Percentiles rank a stretch among this genome's conserved stretches.
phyloP scores from a whole-genome alignment of 2,888 invertebrate species.

The Molanna angustata region DNA sequence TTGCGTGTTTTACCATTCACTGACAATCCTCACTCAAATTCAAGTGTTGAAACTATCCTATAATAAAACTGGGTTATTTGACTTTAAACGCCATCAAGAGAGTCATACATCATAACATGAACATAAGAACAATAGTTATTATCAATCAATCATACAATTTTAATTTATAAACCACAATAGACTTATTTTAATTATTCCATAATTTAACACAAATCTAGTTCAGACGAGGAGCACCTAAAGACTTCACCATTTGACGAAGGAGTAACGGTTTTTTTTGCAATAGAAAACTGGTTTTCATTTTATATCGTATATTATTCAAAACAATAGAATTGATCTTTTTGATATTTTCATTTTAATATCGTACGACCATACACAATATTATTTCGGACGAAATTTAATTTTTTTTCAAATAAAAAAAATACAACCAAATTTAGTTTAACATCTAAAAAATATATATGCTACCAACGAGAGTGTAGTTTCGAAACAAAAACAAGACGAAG shows the following conservation, averaged over 20 bases:
- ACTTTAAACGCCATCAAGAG: slow-evolving; percentile 5
- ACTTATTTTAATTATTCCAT: slow-evolving; percentile 16
- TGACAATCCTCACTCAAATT: slow-evolving; percentile 19
- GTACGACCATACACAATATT: slow-evolving; percentile 36
- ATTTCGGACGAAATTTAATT: slow-evolving; percentile 53
- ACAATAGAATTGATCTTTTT: slow-evolving; percentile 58
- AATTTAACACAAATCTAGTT: slow-evolving; percentile 28
- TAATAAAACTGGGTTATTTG: slow-evolving; percentile 24
- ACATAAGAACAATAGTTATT: slow-evolving; percentile 4
- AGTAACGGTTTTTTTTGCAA: slow-evolving; percentile 60
- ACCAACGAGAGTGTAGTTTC: slow-evolving; percentile 19
- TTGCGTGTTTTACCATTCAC: slow-evolving; percentile 1
- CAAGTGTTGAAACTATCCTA: neutral
- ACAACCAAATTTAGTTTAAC: slow-evolving; percentile 23
- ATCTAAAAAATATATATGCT: slow-evolving; percentile 20
- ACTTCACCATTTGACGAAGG: slow-evolving; percentile 57
- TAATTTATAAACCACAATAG: slow-evolving; percentile 10
- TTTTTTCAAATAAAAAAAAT: slow-evolving; percentile 22
- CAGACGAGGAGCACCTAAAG: slow-evolving; percentile 50
- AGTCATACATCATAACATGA: no score
- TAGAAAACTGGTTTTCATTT: slow-evolving; percentile 59
- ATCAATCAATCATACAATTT: slow-evolving; percentile 18
- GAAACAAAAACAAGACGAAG: slow-evolving; percentile 24
- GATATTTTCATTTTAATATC: slow-evolving; percentile 53
- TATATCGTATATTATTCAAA: slow-evolving; percentile 57